Base-by-base conservation (phyloP, 92 coral and sea anemone genomes). In the Porites rus region DNA sequence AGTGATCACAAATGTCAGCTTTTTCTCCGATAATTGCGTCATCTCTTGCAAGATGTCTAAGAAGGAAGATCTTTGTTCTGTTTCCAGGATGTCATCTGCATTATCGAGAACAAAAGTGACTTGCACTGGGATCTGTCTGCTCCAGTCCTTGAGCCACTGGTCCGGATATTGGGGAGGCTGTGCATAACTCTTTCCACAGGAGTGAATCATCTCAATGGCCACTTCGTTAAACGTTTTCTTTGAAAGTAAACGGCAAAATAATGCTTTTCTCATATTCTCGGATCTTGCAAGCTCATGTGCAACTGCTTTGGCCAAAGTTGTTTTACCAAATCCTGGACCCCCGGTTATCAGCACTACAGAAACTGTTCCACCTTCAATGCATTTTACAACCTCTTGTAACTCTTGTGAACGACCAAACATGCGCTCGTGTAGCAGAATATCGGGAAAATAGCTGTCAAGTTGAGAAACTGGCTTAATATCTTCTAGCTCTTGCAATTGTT, bases 251-350 rank as follows among this genome's bases (percentile, higher is more conserved):
- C 51, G 6, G 69, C 81, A 31, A 72, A 72, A 72, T 0, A 51
- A 38, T 22, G 16, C 58, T 72, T 38, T 72, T 17, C 8, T 7
- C 68, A 18, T 76, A 0, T 10, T 6, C 9, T 24, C 63, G 7
- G 46, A n/a, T 18, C 17, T 54, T 10, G 50, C 50, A 6, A 83
- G 4, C 13, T 71, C 69, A 17, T 72, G 79, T 43, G 80, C 87
- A 8, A 73, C 87, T 19, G 38, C 59, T 25, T 72, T 83, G 7
- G 80, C 73, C 24, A 61, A 38, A 51, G 71, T 66, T 8, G 85
- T 69, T 52, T 81, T 81, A 5, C 88, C 88, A 76, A 65, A 85
- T 17, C 88, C 88, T 66, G 81, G 81, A 22, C 81, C 81, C 3
- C 81, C 81, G 14, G 81, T 76, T 24, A 76, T 76, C 69, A 79